Evolutionary conservation across 1,140 invertebrate genomes (phyloP), one percentile per base, ranked within the genome.

Genomic region (Drosophila bocqueti): DNA sequence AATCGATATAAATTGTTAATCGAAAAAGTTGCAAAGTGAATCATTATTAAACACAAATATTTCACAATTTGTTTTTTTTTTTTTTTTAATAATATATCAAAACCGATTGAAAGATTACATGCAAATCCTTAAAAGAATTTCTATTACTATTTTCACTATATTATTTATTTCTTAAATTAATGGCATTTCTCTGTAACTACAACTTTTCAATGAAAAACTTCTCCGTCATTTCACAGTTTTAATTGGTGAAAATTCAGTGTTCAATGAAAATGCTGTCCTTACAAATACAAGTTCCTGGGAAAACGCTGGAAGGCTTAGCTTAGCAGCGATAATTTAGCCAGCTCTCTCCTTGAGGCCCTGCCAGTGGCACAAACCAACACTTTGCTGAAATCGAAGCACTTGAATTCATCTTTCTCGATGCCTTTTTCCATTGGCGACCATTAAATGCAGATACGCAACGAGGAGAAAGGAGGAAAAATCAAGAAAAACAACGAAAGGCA

Each of bases 311-410:
- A 46, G 45, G 15, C 36, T 55, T 55, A n/a, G 26, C 55, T 65
- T 9, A 21, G 26, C 62, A 4, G 13, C 34, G 15, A 24, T 55
- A 38, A 55, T 55, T 55, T 55, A 38, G 18, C 34, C 15, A 21
- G 15, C 21, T 26, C 7, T 36, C 34, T 52, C 18, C 18, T 38
- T 50, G 24, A 4, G 24, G 9, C 8, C 4, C 16, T 49, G 50
- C 29, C 29, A 52, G 34, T 55, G 34, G 42, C 64, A 54, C 31
- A 67, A 31, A 7, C 24, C 38, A 67, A 71, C 58, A 63, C 38
- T 71, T 67, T 67, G 26, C 49, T 49, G 40, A 71, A 71, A 71
- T 71, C 67, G 63, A 71, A 67, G 67, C 67, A 71, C 67, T 71
- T 71, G 67, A 55, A 71, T 71, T 55, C 67, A 67, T 69, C 62